These are phyloP conservation scores for Erythrocercus mccallii DNA, from an alignment of 2,113 vertebrate species.

Conservation along the genomic window DNA sequence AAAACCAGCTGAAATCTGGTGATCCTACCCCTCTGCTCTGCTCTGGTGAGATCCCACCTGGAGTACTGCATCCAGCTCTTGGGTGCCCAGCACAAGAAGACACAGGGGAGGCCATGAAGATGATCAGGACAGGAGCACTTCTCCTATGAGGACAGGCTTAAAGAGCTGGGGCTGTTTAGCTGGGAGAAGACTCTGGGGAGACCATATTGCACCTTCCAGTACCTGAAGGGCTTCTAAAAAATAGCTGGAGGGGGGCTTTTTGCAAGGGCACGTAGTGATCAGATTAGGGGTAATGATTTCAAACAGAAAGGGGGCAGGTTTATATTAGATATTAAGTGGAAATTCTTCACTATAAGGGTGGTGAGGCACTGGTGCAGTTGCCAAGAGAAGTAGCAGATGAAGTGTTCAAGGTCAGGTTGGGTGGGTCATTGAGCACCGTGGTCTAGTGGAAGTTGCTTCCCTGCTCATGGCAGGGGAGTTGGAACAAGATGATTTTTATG, in stretches of 20 bases:
- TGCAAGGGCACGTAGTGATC: rapidly evolving
- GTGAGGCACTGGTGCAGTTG: neutral
- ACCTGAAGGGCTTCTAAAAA: neutral
- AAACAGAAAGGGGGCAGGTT: neutral
- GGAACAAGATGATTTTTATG: neutral
- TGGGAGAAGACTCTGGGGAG: neutral
- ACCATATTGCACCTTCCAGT: neutral
- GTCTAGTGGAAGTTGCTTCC: neutral
- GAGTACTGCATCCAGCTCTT: neutral
- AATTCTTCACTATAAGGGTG: neutral
- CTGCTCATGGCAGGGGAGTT: neutral
- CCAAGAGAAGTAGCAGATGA: neutral
- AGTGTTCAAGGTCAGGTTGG: neutral
- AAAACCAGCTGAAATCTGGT: neutral
- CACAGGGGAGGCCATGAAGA: neutral
- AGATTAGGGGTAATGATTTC: neutral
- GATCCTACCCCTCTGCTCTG: neutral
- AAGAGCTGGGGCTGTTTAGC: neutral
- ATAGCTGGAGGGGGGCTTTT: neutral
- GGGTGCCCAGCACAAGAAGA: rapidly evolving
- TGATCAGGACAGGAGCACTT: neutral
- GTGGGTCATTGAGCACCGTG: neutral
- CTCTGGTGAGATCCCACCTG: neutral
- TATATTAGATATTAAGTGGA: neutral
- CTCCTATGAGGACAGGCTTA: neutral